Percentiles rank a stretch among this genome's conserved stretches.
Conservation (phyloP, 2,113 vertebrate genomes). For the Nematolebias whitei region DNA sequence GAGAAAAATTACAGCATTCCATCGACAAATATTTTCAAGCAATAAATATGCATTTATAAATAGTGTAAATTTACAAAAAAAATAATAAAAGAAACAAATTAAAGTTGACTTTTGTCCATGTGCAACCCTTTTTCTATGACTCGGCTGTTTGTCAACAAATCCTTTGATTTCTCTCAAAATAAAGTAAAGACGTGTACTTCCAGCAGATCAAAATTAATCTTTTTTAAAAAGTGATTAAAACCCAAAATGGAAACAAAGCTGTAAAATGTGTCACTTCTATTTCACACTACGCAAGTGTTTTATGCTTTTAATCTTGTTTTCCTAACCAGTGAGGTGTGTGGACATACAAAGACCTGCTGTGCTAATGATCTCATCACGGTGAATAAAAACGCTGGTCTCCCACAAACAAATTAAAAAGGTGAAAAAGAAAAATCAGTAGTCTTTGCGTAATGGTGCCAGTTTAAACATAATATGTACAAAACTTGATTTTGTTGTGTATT, state of each 20-base stretch:
- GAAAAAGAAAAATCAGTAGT: conserved; percentile 93
- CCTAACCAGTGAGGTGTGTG: conserved; percentile 85
- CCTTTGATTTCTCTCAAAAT: conserved; percentile 74
- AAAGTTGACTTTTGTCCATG: conserved; percentile 96
- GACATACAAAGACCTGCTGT: conserved; percentile 90
- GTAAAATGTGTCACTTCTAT: conserved; percentile 81
- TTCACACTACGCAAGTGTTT: conserved; percentile 88
- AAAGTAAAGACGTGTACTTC: conserved; percentile 80
- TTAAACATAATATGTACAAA: conserved; percentile 97
- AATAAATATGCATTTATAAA: conserved; percentile 99
- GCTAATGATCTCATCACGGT: conserved; percentile 81
- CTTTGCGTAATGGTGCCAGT: conserved; percentile 89
- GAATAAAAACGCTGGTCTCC: conserved; percentile 72
- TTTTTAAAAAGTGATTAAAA: conserved; percentile 77
- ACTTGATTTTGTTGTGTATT: conserved; percentile 72
- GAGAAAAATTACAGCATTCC: conserved; percentile 98
- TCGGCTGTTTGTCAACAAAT: conserved; percentile 83
- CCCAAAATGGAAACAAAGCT: not conserved
- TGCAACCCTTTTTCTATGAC: conserved; percentile 96
- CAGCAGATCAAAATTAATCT: conserved; percentile 81
- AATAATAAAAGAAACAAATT: conserved; percentile 86
- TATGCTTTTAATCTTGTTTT: conserved; percentile 46
- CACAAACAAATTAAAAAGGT: conserved; percentile 82
- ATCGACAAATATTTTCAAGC: conserved; percentile 99
- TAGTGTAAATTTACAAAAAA: conserved; percentile 99